phyloP scores from a whole-genome alignment of 2,113 vertebrate species.

The Hoplias malabaricus region DNA sequence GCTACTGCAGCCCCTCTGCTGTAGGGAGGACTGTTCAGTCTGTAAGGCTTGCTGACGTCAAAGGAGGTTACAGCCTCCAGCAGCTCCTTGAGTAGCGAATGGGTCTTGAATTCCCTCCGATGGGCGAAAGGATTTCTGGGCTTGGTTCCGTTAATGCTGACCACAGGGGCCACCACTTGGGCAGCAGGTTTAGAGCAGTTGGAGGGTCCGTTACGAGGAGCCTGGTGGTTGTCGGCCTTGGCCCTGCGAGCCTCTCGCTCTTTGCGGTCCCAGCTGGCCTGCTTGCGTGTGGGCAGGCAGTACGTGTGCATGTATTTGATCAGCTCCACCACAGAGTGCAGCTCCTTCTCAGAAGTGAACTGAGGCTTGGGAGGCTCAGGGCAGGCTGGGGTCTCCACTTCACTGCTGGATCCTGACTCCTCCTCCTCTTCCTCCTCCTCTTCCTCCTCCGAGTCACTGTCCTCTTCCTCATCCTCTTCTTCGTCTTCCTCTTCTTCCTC shows the following conservation, averaged over 20 bases:
- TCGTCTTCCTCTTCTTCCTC: conserved; percentile 68
- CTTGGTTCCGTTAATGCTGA: conserved; percentile 48
- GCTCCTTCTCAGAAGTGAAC: conserved; percentile 79
- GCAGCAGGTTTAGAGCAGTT: conserved; percentile 26
- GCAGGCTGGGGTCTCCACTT: conserved; percentile 54
- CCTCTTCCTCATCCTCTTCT: conserved; percentile 63
- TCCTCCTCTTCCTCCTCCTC: conserved; percentile 58
- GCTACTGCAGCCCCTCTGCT: conserved; percentile 41
- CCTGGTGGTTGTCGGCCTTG: conserved; percentile 55
- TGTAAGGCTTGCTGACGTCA: conserved; percentile 95
- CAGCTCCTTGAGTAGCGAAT: conserved; percentile 89
- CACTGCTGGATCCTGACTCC: conserved; percentile 73
- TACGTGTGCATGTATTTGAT: conserved; percentile 99
- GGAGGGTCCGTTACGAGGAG: conserved; percentile 32
- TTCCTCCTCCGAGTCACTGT: conserved; percentile 66
- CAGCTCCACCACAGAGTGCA: conserved; percentile 86
- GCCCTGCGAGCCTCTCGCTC: conserved; percentile 71
- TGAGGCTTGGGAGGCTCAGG: conserved; percentile 54
- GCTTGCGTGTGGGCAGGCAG: conserved; percentile 88
- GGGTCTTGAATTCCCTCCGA: conserved; percentile 65
- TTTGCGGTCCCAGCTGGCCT: conserved; percentile 71
- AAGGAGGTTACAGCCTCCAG: conserved; percentile 84
- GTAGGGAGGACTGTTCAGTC: conserved; percentile 87
- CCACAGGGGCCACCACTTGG: conserved; percentile 36
- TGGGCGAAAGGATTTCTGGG: conserved; percentile 63